Base-by-base conservation (phyloP, 2,797 vertebrate genomes). In the Neosalanx taihuensis region DNA sequence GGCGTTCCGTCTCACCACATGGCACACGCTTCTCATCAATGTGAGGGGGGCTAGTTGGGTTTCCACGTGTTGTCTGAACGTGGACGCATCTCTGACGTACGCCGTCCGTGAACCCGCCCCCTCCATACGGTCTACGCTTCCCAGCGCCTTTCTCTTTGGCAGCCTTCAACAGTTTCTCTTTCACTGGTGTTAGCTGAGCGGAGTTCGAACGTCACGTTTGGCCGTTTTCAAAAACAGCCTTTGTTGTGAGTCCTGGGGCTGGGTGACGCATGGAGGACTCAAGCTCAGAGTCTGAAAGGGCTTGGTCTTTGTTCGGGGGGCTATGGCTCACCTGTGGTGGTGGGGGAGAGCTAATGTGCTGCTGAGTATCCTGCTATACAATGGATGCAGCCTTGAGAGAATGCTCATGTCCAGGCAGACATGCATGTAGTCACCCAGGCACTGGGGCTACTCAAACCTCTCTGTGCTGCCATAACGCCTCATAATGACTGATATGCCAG, bases 21-120 rank as follows among this genome's bases (percentile, higher is more conserved):
- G 77, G 68, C 74, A 76, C 70, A 70, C 23, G 51, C 69, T 79
- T 75, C 74, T 81, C 59, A 87, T 87, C 82, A 76, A 83, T 72
- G 84, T 80, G 79, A 83, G 65, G 71, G 69, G 69, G 68, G 82
- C 51, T 65, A 78, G 73, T 78, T 74, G 6, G 66, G 67, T 79
- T 73, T 73, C 80, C 79, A 62, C 51, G 60, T 49, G 46, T 26
- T 13, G 57, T 33, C 64, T 51, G 57, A 76, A 78, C 37, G 61
- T 61, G 66, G 49, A 59, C 58, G 49, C 53, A 10, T 17, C 1
- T 41, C 63, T 1, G 4, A 41, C 30, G 17, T 4, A 29, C 6
- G 17, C 15, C n/a, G 30, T 20, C 75, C 41, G 18, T 37, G 61
- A 35, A 29, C 35, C 18, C 57, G 26, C 29, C 56, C 10, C 29